Evolutionary conservation across 2,888 invertebrate species (phyloP).

Genomic region (Teinopalpus imperialis): DNA sequence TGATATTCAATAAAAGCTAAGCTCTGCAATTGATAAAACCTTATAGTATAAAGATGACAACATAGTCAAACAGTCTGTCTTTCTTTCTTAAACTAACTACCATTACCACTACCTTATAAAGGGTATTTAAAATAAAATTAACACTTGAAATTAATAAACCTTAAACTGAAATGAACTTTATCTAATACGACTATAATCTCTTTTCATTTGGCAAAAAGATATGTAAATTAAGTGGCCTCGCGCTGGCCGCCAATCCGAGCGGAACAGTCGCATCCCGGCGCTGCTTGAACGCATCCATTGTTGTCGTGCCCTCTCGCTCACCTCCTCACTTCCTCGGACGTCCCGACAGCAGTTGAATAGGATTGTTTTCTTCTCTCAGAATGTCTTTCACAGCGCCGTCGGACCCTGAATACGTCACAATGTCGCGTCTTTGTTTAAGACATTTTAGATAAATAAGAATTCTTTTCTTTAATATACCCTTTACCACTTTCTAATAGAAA

Average conservation of each 20-base stretch:
- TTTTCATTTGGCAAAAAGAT: conserved; percentile 1
- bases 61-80: too few relatives aligned
- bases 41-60: too few relatives aligned
- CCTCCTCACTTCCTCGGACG: conserved; percentile 36
- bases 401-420: conserved; percentile 34
- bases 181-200: too few relatives aligned
- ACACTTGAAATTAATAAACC: too few relatives aligned
- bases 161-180: too few relatives aligned
- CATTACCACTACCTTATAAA: too few relatives aligned
- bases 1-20: too few relatives aligned
- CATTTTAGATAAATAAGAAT: conserved; percentile 17
- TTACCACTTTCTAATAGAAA: conserved; percentile 33
- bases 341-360: conserved; percentile 29
- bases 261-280: conserved; percentile 36
- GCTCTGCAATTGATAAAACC: too few relatives aligned
- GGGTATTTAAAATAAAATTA: too few relatives aligned
- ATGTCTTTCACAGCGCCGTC: conserved; percentile 29
- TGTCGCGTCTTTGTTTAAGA: conserved; percentile 32
- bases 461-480: conserved; percentile 24
- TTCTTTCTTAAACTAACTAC: too few relatives aligned
- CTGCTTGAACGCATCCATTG: conserved; percentile 50
- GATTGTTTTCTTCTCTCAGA: conserved; percentile 27
- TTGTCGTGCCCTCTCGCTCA: conserved; percentile 44
- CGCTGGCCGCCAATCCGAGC: conserved; percentile 49
- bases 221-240: conserved; percentile 41